Percentiles rank a stretch among this genome's conserved stretches.
Conservation (phyloP, 2,888 invertebrate genomes). For the Octodonta nipae region DNA sequence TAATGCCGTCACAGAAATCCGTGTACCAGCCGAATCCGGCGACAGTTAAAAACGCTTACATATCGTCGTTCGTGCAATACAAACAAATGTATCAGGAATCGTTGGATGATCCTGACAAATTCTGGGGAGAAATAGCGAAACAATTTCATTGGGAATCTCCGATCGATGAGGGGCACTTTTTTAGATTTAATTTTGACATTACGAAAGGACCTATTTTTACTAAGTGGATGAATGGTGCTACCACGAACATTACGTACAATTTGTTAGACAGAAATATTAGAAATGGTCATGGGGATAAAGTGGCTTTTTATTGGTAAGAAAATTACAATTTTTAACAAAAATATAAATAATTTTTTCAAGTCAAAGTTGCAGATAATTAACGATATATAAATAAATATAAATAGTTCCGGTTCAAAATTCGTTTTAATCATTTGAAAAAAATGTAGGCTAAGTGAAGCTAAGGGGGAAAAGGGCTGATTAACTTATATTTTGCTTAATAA, state of each 20-base stretch:
- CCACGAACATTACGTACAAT: slow-evolving; percentile 93
- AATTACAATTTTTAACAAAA: too few species aligned
- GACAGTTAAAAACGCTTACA: slow-evolving; percentile 46
- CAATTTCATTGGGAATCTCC: slow-evolving; percentile 87
- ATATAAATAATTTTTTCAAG: too few species aligned
- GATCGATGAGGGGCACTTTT: slow-evolving; percentile 59
- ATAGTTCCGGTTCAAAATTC: too few species aligned
- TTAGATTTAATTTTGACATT: slow-evolving; percentile 83
- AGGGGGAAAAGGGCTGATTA: too few species aligned
- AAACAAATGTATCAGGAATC: slow-evolving; percentile 72
- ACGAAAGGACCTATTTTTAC: slow-evolving; percentile 78
- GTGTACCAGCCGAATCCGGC: slow-evolving; percentile 47
- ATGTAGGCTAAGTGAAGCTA: too few species aligned
- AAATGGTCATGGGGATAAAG: slow-evolving; percentile 75
- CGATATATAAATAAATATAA: too few species aligned
- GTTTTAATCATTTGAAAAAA: too few species aligned
- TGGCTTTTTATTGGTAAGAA: slow-evolving; percentile 94
- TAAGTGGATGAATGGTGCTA: slow-evolving; percentile 90
- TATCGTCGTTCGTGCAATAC: slow-evolving; percentile 64
- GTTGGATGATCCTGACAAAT: slow-evolving; percentile 73
- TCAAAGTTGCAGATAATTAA: too few species aligned
- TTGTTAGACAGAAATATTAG: slow-evolving; percentile 82
- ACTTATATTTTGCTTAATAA: too few species aligned
- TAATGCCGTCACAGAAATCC: slow-evolving; percentile 45
- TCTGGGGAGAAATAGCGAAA: slow-evolving; percentile 88